Evolutionary conservation across 2,888 invertebrate genomes (phyloP).

Genomic region (Cosmorhoe ocellata): DNA sequence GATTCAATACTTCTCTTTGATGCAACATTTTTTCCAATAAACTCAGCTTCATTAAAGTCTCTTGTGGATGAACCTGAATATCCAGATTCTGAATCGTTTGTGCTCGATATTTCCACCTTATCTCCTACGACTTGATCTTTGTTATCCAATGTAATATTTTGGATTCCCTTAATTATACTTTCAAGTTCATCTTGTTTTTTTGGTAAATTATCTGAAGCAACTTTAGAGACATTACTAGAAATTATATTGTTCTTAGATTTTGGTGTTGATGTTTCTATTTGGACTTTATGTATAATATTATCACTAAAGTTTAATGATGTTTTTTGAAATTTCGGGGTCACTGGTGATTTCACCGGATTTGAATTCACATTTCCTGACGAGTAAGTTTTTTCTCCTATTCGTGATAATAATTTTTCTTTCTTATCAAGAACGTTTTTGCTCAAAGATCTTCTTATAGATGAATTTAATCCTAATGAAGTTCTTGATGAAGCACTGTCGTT

Average conservation of each 20-base stretch:
- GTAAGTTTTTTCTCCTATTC: slow-evolving; percentile 16
- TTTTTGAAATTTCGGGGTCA: slow-evolving; percentile 7
- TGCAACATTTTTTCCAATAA: slow-evolving; percentile 28
- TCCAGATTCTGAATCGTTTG: slow-evolving; percentile 59
- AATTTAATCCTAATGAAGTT: slow-evolving; percentile 16
- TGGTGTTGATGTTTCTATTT: slow-evolving; percentile 54
- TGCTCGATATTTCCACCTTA: slow-evolving; percentile 50
- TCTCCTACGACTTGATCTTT: slow-evolving; percentile 39
- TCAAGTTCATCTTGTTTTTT: slow-evolving; percentile 35
- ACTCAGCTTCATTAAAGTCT: slow-evolving; percentile 45
- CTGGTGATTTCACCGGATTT: neutral
- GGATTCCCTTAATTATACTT: slow-evolving; percentile 37
- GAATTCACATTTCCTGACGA: slow-evolving; percentile 2
- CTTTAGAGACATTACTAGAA: neutral
- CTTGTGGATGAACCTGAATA: slow-evolving; percentile 54
- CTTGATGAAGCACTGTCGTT: slow-evolving; percentile 17
- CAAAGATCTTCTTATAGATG: slow-evolving; percentile 21
- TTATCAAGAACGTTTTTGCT: slow-evolving; percentile 22
- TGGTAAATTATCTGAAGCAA: slow-evolving; percentile 17
- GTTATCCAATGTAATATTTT: slow-evolving; percentile 38
- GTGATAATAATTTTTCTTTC: slow-evolving; percentile 21
- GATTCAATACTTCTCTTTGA: slow-evolving; percentile 28
- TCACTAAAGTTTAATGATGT: slow-evolving; percentile 14
- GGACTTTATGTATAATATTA: slow-evolving; percentile 43
- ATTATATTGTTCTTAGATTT: slow-evolving; percentile 34